phyloP scores from a whole-genome alignment of 2,888 invertebrate genomes.

The Pandemis cinnamomeana region DNA sequence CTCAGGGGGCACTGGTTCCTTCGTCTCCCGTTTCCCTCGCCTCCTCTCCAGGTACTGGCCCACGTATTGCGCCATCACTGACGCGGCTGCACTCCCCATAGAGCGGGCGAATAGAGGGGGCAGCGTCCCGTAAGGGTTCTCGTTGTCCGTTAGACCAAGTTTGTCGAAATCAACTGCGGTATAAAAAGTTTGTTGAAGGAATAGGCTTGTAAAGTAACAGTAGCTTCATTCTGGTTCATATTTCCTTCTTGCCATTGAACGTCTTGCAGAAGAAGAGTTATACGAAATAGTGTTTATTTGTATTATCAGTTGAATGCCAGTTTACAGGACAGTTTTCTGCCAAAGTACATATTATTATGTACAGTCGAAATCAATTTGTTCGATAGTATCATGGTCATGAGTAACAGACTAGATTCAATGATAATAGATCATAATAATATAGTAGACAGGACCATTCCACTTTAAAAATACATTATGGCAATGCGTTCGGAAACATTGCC shows the following conservation, averaged over 20 bases:
- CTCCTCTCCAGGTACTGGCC: constrained; percentile 87
- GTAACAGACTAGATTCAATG: no score
- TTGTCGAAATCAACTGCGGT: constrained; percentile 92
- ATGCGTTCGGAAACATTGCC: not conserved
- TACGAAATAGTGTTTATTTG: not conserved
- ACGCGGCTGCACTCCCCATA: constrained; percentile 89
- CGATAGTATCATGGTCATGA: no score
- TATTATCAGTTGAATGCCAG: no score
- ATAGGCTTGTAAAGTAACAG: not conserved
- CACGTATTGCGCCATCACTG: constrained; percentile 89
- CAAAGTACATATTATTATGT: no score
- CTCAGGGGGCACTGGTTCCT: constrained; percentile 62
- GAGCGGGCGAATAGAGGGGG: constrained; percentile 91
- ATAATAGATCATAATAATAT: no score
- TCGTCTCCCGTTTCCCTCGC: constrained; percentile 77
- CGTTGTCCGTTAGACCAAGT: constrained; percentile 93
- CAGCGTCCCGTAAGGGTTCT: constrained; percentile 92
- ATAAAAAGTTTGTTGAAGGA: not conserved
- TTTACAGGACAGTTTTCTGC: no score
- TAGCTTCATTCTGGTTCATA: constrained; percentile 11
- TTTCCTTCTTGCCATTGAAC: not conserved
- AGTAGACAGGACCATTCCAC: no score
- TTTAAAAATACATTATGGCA: no score
- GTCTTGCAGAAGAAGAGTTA: no score
- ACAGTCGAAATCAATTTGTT: no score